Evolutionary conservation across 1,140 invertebrate genomes (phyloP), one percentile per base, ranked within the genome.

Genomic region (Lordiphosa clarofinis): DNA sequence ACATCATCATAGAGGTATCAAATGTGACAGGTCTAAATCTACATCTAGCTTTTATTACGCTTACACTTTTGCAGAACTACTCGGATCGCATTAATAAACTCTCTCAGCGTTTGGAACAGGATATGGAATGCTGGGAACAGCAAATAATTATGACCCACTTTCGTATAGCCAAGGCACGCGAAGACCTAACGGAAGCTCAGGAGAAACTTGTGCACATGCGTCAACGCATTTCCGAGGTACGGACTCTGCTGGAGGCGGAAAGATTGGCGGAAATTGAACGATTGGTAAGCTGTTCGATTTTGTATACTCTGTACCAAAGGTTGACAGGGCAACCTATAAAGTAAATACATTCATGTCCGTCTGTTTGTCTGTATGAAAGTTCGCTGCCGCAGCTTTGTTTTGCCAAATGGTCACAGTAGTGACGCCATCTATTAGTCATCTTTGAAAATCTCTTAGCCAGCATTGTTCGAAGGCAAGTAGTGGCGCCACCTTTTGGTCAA

Each of bases 201-300:
- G 40, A 47, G 2, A 28, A 48, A 21, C 13, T 62, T 0, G 43
- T 4, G 0, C 53, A 52, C 33, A 67, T 67, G 64, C 24, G 19
- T 3, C 10, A 7, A 2, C 47, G 64, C 9, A 19, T 67, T 4
- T 0, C 0, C 4, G 64, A 62, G 33, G 58, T 61, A 0, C n/a
- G 33, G 13, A 38, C 50, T 8, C 9, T 43, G 12, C 13, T 60
- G 0, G 9, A 5, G 4, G 37, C 33, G 1, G 47, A 66, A 4
- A n/a, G 7, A 3, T 7, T 12, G 4, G 19, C 31, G 7, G 11
- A 47, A 13, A 4, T 46, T 8, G 7, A 61, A 11, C 7, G 21
- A 8, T 0, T 28, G 7, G 48, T 64, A 49, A 24, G 50, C 15
- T n/a, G 10, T 10, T 11, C 15, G 15, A 15, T 15, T 15, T 15